Evolutionary conservation across 2,113 vertebrate genomes (phyloP).

Genomic region (Podiceps cristatus): DNA sequence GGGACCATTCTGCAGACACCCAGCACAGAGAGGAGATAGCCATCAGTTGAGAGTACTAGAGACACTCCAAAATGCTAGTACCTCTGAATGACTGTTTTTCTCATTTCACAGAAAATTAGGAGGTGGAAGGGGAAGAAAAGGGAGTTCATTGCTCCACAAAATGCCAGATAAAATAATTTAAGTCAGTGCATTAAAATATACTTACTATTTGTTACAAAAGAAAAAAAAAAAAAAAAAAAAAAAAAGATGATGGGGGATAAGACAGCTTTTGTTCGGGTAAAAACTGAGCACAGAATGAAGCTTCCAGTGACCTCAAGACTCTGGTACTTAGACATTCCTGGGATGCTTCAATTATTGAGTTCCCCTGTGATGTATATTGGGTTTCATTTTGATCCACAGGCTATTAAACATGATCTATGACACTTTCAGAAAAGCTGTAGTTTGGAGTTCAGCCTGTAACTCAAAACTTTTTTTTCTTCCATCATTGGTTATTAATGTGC

Average conservation of each 20-base stretch:
- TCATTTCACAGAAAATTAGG: constrained; percentile 4
- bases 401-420: constrained; percentile 59
- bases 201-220: neutral
- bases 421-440: neutral
- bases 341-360: constrained; percentile 58
- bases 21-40: neutral
- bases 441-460: constrained; percentile 8
- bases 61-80: neutral
- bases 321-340: constrained; percentile 9
- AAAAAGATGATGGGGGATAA: neutral
- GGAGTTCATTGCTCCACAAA: neutral
- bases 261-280: neutral
- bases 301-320: neutral
- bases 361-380: constrained; percentile 30
- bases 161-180: neutral
- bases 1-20: neutral
- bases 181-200: neutral
- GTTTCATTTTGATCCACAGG: constrained; percentile 51
- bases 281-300: constrained; percentile 1
- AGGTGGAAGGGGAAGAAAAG: neutral
- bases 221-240: neutral
- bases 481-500: constrained; percentile 10
- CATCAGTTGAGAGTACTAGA: neutral
- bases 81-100: neutral
- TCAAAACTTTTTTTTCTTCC: neutral